A percentile compares a stretch with the other conserved stretches of the same genome.
phyloP scores from a whole-genome alignment of 1,140 invertebrate species.

The Delia radicum region DNA sequence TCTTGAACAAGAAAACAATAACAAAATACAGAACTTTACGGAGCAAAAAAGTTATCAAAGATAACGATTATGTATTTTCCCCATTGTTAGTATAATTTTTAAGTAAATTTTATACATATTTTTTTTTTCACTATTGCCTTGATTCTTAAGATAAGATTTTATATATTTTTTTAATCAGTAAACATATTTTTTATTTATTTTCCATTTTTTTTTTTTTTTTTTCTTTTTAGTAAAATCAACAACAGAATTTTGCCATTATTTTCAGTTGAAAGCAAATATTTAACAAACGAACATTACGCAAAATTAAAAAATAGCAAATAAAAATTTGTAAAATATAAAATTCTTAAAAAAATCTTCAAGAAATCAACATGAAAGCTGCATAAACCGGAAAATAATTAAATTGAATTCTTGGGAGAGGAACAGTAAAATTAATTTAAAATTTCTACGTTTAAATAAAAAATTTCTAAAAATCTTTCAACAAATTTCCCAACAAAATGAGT shows the following conservation, averaged over 20 bases:
- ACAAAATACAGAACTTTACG: not conserved
- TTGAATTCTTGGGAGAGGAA: not conserved
- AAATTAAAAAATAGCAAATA: too few relatives aligned
- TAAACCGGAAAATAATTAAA: not conserved
- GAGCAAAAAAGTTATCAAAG: too few relatives aligned
- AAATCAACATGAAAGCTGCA: not conserved
- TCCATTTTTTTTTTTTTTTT: not conserved
- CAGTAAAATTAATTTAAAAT: not conserved
- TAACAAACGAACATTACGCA: not conserved
- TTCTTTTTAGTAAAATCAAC: not conserved
- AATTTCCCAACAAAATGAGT: not conserved
- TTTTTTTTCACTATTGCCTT: not conserved
- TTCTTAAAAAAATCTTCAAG: not conserved
- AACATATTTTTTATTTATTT: too few relatives aligned
- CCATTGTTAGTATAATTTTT: not conserved
- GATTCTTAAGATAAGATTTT: conserved; percentile 38
- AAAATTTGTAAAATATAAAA: too few relatives aligned
- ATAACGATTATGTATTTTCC: not conserved
- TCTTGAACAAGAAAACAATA: too few relatives aligned
- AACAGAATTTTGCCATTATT: not conserved
- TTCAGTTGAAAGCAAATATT: not conserved
- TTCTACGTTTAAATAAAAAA: not conserved
- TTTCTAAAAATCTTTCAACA: not conserved
- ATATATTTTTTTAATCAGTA: not conserved
- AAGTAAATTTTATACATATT: not conserved